Percentiles rank a stretch among this genome's conserved stretches.
Conservation (phyloP, 1,140 invertebrate species). For the Trachymyrmex septentrionalis region DNA sequence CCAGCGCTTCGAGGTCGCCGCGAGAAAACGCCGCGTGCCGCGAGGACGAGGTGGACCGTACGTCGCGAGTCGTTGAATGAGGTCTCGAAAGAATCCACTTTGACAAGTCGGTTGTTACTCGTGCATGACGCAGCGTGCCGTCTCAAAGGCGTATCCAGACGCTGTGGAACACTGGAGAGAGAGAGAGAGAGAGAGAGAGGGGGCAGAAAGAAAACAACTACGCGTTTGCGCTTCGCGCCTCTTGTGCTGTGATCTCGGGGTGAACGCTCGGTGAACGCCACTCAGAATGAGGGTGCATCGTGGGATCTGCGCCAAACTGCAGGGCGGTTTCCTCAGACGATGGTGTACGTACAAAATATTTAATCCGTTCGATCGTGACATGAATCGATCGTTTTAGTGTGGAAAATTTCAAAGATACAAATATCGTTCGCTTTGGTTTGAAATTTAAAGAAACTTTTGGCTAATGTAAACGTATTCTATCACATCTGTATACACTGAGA, state of each 20-base stretch:
- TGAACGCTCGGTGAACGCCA: conserved; percentile 38
- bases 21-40: conserved; percentile 50
- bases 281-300: conserved; percentile 83
- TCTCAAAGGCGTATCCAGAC: background rate
- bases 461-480: background rate
- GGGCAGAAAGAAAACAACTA: background rate
- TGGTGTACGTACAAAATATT: conserved; percentile 83
- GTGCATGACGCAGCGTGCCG: conserved; percentile 30
- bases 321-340: conserved; percentile 84
- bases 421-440: no score
- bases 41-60: conserved; percentile 3
- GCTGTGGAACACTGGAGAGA: background rate
- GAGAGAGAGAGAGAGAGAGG: background rate
- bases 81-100: background rate
- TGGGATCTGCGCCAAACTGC: conserved; percentile 84
- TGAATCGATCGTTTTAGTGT: background rate
- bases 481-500: background rate
- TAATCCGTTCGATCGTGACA: background rate
- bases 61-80: conserved; percentile 23
- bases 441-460: background rate
- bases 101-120: conserved; percentile 1
- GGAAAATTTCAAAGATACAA: no score
- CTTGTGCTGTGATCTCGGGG: conserved; percentile 35
- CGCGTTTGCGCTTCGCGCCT: conserved; percentile 2
- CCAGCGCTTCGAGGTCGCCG: conserved; percentile 57